Conservation (phyloP, 2,888 invertebrate genomes). For the Chelonus formosanus region DNA sequence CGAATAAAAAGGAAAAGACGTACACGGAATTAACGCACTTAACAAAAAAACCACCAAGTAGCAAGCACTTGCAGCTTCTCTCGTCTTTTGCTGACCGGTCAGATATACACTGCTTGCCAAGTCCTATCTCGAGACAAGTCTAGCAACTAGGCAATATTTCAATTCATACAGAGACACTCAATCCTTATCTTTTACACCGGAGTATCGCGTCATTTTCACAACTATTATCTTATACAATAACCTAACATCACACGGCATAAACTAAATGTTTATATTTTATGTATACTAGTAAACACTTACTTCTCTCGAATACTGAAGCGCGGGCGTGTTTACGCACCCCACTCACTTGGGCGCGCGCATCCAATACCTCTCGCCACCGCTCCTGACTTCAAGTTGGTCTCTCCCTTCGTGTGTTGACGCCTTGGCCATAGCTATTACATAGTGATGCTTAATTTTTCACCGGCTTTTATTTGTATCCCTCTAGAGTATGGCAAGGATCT, state of each 20-base stretch:
- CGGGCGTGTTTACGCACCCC: constrained; percentile 60
- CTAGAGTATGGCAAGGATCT: neutral
- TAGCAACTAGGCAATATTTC: too few species aligned
- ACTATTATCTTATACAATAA: neutral
- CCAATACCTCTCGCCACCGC: constrained; percentile 6
- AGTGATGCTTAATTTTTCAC: constrained; percentile 34
- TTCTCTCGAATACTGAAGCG: constrained; percentile 54
- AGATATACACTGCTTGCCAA: constrained; percentile 7
- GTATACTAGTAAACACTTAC: neutral
- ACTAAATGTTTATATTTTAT: constrained; percentile 11
- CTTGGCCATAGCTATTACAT: constrained; percentile 39
- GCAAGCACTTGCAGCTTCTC: constrained; percentile 26
- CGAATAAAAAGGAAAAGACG: constrained; percentile 27
- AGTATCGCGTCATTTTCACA: constrained; percentile 2
- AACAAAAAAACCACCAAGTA: constrained; percentile 9
- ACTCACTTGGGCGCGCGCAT: constrained; percentile 34
- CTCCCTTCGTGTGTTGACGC: too few species aligned
- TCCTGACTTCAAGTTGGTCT: constrained; percentile 19
- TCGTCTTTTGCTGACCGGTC: constrained; percentile 27
- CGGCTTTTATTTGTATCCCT: constrained; percentile 23
- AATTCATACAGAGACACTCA: neutral
- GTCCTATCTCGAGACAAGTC: too few species aligned
- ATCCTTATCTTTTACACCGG: constrained; percentile 28
- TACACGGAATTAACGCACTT: constrained; percentile 24
- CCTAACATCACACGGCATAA: neutral